Base-by-base conservation (phyloP, 2,113 vertebrate species). In the Microcebus griseorufus region DNA sequence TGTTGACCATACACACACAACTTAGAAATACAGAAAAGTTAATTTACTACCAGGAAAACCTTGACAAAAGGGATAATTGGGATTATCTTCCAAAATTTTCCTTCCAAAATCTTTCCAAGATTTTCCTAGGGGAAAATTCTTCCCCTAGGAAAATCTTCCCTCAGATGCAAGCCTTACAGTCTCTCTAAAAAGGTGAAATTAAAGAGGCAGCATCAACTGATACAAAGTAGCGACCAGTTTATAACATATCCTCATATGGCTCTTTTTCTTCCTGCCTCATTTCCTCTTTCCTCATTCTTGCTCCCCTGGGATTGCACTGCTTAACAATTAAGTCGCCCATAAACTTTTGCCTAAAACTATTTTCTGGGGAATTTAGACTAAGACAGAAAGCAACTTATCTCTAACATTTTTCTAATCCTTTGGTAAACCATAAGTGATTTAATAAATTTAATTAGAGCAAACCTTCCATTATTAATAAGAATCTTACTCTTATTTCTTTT, bases 171-270 rank as follows among this genome's bases (percentile, higher is more conserved):
- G 58, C 58, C 25, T 51, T 32, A 22, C 2, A 12, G 12, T 16
- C 20, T 81, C 34, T 86, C 48, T 42, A 27, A 81, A 48, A 8
- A 17, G 10, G 48, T 6, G 12, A 37, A 48, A 87, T 67, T 9
- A 20, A 84, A 90, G 13, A 70, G 20, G 17, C 14, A 60, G 16
- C 53, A 73, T 86, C 55, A 27, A 16, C 25, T 48, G 4, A 60
- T 51, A 48, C 1, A 11, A 80, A 58, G 58, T 39, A 6, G 10
- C 55, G 11, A 48, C 37, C 29, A 45, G 48, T 3, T n/a, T 73
- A 2, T 80, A 9, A 9, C 5, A 1, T 5, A 9, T 23, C 3
- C 34, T 45, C 62, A 20, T 23, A 3, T 5, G 65, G 17, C 18
- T 39, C 34, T 48, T 10, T 27, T 39, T 32, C 34, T n/a, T 16